These are phyloP conservation scores for Morinoia aosen DNA, from an alignment of 2,888 invertebrate genomes.

Conservation along the genomic window DNA sequence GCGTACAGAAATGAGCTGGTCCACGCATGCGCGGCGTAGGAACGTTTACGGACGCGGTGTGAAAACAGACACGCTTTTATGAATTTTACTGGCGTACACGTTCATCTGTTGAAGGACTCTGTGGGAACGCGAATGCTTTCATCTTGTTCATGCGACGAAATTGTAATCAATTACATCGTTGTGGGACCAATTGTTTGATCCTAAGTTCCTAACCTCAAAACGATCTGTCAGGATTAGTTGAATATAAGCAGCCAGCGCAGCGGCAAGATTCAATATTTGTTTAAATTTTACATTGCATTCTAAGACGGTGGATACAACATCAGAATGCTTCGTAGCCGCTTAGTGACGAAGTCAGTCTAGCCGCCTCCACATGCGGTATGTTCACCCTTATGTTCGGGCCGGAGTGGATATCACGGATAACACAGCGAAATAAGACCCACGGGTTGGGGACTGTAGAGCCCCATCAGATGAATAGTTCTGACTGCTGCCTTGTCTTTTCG, in stretches of 20 bases:
- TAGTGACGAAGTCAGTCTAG: background rate
- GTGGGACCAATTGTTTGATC: background rate
- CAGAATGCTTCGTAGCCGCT: background rate
- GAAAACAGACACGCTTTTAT: background rate
- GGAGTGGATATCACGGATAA: background rate
- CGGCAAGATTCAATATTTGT: background rate
- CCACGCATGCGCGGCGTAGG: background rate
- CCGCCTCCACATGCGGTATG: background rate
- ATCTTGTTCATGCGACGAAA: background rate
- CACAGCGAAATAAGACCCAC: background rate
- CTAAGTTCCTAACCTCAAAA: background rate
- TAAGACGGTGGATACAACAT: background rate
- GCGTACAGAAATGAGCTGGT: background rate
- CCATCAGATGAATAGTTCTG: background rate
- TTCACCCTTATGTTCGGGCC: too few relatives aligned
- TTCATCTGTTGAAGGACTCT: background rate
- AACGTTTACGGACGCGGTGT: background rate
- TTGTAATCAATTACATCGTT: background rate
- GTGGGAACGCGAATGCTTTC: background rate
- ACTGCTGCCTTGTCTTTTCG: background rate
- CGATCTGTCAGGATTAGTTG: background rate
- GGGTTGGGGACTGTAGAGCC: background rate
- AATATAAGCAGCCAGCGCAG: background rate
- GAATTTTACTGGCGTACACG: background rate
- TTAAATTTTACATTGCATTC: background rate